phyloP scores from a whole-genome alignment of 2,113 vertebrate genomes.

The Atlantisia rogersi region DNA sequence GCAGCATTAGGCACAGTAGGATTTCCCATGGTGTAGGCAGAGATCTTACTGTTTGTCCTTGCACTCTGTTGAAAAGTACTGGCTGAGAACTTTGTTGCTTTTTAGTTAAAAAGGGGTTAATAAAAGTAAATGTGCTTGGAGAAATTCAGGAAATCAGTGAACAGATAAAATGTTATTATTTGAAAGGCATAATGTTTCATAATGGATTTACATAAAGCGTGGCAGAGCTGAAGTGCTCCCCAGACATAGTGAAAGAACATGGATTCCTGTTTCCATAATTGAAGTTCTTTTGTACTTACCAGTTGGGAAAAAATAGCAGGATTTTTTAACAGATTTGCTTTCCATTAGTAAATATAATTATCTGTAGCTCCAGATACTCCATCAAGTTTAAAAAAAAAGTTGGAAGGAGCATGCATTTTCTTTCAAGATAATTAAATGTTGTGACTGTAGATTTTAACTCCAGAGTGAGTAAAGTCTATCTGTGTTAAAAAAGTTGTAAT shows the following conservation, averaged over 20 bases:
- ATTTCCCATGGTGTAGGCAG: neutral
- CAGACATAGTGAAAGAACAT: neutral
- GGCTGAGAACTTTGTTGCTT: neutral
- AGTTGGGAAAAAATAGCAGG: neutral
- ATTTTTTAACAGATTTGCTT: slow-evolving; percentile 26
- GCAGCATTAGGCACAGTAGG: neutral
- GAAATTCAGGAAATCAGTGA: neutral
- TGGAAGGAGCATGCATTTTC: slow-evolving; percentile 6
- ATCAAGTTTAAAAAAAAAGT: neutral
- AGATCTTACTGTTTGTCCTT: neutral
- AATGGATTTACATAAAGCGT: neutral
- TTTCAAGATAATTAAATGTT: slow-evolving; percentile 42
- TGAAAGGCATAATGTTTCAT: neutral
- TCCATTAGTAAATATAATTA: slow-evolving; percentile 42
- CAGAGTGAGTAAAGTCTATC: neutral
- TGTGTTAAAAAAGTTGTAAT: slow-evolving; percentile 18
- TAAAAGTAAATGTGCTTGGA: slow-evolving; percentile 20
- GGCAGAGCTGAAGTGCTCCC: neutral
- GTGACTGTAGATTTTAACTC: slow-evolving; percentile 15
- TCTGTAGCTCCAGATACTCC: neutral
- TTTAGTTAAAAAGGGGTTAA: slow-evolving; percentile 4
- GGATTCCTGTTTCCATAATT: slow-evolving; percentile 3
- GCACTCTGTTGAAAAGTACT: neutral
- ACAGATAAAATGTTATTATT: neutral
- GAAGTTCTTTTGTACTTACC: slow-evolving; percentile 17